Conservation (phyloP, 2,797 vertebrate genomes). For the Leptoclinus maculatus region DNA sequence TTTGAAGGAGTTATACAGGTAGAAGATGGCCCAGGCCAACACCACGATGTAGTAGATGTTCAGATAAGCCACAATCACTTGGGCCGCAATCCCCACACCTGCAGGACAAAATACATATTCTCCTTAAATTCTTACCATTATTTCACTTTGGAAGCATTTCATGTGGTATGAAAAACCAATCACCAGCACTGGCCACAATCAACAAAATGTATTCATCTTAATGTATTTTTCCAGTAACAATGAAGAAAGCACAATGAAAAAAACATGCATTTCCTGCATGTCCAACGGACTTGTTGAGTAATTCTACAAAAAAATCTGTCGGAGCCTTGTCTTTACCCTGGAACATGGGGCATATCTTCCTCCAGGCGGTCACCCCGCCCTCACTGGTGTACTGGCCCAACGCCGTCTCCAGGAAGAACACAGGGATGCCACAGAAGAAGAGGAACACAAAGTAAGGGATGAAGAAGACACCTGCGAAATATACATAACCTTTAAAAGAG, state of each 20-base stretch:
- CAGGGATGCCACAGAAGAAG: slow-evolving; percentile 90
- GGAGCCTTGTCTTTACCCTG: slow-evolving; percentile 83
- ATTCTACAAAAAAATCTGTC: neutral
- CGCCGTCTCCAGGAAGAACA: slow-evolving; percentile 94
- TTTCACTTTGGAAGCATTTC: neutral
- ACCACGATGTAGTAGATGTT: slow-evolving; percentile 93
- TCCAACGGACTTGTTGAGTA: neutral
- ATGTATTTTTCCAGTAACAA: neutral
- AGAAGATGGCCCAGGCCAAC: slow-evolving; percentile 93
- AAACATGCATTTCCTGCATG: neutral
- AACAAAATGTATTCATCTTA: neutral
- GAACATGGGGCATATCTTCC: slow-evolving; percentile 95
- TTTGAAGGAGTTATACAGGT: slow-evolving; percentile 89
- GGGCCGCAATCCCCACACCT: slow-evolving; percentile 92
- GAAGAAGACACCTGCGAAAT: slow-evolving; percentile 90
- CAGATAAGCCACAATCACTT: slow-evolving; percentile 89
- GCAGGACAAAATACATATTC: slow-evolving; percentile 19
- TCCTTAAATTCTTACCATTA: neutral
- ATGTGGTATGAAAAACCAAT: neutral
- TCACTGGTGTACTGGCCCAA: slow-evolving; percentile 96
- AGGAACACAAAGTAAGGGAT: slow-evolving; percentile 95
- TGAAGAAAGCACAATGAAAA: neutral
- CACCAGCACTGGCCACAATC: neutral
- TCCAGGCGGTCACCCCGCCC: slow-evolving; percentile 94
- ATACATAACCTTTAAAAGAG: neutral